phyloP scores from a whole-genome alignment of 2,113 vertebrate genomes.

The Lepus europaeus region DNA sequence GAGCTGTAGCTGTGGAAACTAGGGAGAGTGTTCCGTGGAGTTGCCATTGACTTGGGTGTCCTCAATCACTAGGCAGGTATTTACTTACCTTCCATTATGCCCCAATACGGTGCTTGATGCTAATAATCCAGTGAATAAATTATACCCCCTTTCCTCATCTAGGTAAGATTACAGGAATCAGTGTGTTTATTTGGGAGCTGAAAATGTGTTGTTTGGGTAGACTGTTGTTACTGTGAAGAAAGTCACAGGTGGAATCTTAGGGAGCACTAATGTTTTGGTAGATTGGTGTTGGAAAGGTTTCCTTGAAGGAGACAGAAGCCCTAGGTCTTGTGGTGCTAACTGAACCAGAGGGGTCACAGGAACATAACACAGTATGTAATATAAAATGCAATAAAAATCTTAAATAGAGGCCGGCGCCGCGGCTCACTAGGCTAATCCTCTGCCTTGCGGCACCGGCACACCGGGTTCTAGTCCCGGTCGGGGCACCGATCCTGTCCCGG shows the following conservation, averaged over 20 bases:
- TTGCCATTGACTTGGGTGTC: background rate
- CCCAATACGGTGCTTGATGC: background rate
- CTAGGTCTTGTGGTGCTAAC: background rate
- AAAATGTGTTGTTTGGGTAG: background rate
- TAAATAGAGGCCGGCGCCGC: too few species aligned
- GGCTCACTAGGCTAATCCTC: too few species aligned
- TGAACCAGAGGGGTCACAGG: background rate
- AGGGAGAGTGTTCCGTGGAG: background rate
- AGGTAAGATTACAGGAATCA: background rate
- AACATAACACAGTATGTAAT: background rate
- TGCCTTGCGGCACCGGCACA: too few species aligned
- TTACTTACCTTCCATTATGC: background rate
- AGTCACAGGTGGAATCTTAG: background rate
- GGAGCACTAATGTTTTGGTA: background rate
- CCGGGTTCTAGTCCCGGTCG: too few species aligned
- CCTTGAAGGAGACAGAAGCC: background rate
- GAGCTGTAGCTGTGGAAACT: background rate
- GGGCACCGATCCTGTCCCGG: too few species aligned
- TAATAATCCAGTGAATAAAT: background rate
- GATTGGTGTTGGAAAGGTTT: background rate
- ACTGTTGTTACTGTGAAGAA: background rate
- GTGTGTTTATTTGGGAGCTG: background rate
- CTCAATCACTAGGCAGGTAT: background rate
- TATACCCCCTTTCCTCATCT: background rate
- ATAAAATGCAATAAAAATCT: background rate